phyloP scores from a whole-genome alignment of 2,113 vertebrate genomes.

The Garra rufa region DNA sequence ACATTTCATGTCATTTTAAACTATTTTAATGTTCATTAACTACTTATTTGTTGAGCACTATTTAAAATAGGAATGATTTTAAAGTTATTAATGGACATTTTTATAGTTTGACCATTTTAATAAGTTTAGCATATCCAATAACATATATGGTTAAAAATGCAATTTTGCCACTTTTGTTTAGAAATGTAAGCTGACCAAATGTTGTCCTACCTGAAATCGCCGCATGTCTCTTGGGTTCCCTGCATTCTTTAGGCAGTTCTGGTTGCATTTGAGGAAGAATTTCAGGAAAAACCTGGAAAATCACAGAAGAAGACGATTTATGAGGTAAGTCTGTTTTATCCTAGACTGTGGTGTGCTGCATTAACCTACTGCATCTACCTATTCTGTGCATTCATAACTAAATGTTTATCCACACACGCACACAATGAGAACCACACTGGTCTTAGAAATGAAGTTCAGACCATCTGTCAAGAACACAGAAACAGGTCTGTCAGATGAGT shows the following conservation, averaged over 20 bases:
- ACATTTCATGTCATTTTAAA: neutral
- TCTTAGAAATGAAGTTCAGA: slow-evolving; percentile 76
- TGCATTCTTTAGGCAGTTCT: slow-evolving; percentile 93
- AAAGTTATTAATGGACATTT: neutral
- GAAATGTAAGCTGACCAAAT: neutral
- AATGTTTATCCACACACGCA: neutral
- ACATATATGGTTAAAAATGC: neutral
- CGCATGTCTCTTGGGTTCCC: slow-evolving; percentile 91
- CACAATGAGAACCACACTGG: neutral
- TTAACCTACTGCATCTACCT: neutral
- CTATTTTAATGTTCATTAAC: neutral
- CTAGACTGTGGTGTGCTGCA: neutral
- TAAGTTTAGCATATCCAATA: too few relatives aligned
- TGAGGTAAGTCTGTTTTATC: neutral
- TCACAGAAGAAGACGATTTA: slow-evolving; percentile 60
- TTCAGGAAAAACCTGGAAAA: slow-evolving; percentile 87
- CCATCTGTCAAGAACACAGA: slow-evolving; percentile 78
- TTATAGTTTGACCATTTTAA: too few relatives aligned
- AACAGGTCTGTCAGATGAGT: neutral
- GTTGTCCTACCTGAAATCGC: slow-evolving; percentile 83
- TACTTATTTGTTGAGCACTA: neutral
- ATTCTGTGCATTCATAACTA: neutral
- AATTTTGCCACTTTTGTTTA: neutral
- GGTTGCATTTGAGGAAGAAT: slow-evolving; percentile 93
- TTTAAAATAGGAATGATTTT: too few relatives aligned